phyloP scores from a whole-genome alignment of 2,888 invertebrate species.

The Lissocephala sabroskyi region DNA sequence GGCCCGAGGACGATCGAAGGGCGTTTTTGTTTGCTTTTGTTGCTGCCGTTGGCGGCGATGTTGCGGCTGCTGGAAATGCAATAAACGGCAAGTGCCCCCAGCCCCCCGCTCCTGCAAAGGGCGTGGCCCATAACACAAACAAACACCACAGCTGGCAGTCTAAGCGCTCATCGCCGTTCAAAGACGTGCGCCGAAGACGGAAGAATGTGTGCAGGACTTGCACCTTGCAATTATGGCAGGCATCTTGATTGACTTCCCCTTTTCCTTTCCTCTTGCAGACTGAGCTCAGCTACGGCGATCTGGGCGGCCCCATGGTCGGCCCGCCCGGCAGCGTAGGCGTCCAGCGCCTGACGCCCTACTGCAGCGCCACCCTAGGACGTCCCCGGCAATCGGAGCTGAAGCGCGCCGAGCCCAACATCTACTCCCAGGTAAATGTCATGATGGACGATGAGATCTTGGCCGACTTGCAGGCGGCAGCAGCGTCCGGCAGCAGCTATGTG shows the following conservation, averaged over 20 bases:
- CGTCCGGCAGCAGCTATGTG: conserved; percentile 43
- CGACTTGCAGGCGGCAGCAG: conserved; percentile 46
- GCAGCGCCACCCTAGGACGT: conserved; percentile 72
- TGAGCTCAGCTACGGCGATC: conserved; percentile 70
- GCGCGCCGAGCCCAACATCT: conserved; percentile 72
- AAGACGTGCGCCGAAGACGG: too few species aligned
- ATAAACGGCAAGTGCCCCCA: conserved; percentile 12
- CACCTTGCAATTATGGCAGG: too few species aligned
- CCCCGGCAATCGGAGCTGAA: conserved; percentile 71
- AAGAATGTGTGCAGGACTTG: too few species aligned
- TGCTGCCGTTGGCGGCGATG: conserved; percentile 14
- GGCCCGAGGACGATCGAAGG: conserved; percentile 36
- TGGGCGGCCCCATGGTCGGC: conserved; percentile 56
- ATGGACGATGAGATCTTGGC: conserved; percentile 64
- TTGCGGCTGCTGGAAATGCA: conserved; percentile 47
- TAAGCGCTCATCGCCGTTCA: background rate
- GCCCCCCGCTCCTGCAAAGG: background rate
- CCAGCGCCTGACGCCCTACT: conserved; percentile 69
- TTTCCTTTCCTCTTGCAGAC: conserved; percentile 46
- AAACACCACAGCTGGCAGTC: background rate
- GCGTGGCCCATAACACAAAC: background rate
- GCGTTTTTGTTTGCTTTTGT: conserved; percentile 28
- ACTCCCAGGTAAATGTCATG: conserved; percentile 73
- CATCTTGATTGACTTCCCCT: background rate
- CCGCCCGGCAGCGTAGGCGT: conserved; percentile 36